phyloP scores from a whole-genome alignment of 2,113 vertebrate genomes.

The Prietella phreatophila region DNA sequence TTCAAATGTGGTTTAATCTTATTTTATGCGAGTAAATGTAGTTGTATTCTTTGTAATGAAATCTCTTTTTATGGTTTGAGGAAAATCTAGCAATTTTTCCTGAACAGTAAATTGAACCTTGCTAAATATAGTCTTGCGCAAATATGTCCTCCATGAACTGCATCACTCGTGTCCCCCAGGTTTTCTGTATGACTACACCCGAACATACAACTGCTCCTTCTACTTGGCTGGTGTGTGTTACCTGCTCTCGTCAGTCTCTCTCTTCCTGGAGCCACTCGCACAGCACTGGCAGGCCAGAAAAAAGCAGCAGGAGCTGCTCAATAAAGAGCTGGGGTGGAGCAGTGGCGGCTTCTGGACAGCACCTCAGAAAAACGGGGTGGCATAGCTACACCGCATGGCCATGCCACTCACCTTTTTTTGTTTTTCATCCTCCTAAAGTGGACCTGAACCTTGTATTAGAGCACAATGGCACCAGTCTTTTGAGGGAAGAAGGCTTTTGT shows the following conservation, averaged over 20 bases:
- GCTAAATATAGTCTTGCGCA: neutral
- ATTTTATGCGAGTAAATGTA: neutral
- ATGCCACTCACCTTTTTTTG: neutral
- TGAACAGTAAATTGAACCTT: neutral
- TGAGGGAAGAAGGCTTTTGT: constrained; percentile 33
- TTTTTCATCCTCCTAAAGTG: constrained; percentile 38
- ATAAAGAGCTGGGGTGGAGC: constrained; percentile 61
- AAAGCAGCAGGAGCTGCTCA: constrained; percentile 54
- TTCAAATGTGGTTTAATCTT: neutral
- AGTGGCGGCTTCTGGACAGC: constrained; percentile 67
- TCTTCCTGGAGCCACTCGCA: constrained; percentile 84
- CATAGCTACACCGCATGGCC: constrained; percentile 47
- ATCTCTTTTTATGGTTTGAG: neutral
- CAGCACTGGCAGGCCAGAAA: constrained; percentile 74
- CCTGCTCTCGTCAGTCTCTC: constrained; percentile 82
- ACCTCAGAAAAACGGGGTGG: constrained; percentile 63
- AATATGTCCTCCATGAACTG: neutral
- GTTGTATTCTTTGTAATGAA: neutral
- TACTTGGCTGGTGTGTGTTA: constrained; percentile 87
- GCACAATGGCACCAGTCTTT: constrained; percentile 42
- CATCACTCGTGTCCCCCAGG: constrained; percentile 69
- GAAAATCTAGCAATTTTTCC: neutral
- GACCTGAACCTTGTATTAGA: constrained; percentile 39
- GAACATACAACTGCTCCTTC: constrained; percentile 87
- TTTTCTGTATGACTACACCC: constrained; percentile 88